Evolutionary conservation across 2,888 invertebrate genomes (phyloP), one percentile per base, ranked within the genome.

Genomic region (Troides oblongomaculatus): DNA sequence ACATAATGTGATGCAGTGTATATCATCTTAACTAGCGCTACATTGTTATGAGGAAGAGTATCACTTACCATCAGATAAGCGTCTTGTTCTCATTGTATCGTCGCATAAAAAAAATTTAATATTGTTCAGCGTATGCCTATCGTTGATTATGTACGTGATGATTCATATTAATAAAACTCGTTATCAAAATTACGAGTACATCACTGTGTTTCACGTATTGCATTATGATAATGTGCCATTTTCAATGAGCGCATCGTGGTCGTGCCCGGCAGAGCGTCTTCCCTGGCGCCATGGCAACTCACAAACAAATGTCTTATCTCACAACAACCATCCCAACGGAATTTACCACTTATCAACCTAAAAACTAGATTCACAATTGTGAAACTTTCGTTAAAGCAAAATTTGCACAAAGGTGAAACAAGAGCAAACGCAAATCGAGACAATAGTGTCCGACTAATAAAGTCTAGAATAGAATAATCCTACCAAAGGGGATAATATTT

Each of bases 181-280:
- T 53, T 53, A 53, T 53, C 53, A 74, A 77, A 66, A 64, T 71
- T 81, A 85, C 82, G 80, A 79, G 83, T 84, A 82, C 85, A 86
- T 87, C 83, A 81, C 85, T 86, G 80, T 84, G 89, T 89, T 88
- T 86, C 88, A 79, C 82, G 84, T 86, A 83, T 86, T 87, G 86
- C 87, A 88, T 90, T 89, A 90, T 90, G 88, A 86, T 91, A 90
- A 90, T 90, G 84, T 84, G 88, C 87, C 87, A 89, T 89, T 90
- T 89, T 82, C 84, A 87, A 84, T 84, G 81, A 82, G 86, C 84
- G 83, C 85, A 85, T 86, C 86, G 73, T 69, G 71, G 74, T 78
- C 78, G 83, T 84, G 84, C 80, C 73, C 77, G 79, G 79, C 78
- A 74, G 78, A 78, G 81, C 83, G 84, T 82, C 82, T 76, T 80